Base-by-base conservation (phyloP, 1,140 invertebrate species). In the Saxidomus purpurata region DNA sequence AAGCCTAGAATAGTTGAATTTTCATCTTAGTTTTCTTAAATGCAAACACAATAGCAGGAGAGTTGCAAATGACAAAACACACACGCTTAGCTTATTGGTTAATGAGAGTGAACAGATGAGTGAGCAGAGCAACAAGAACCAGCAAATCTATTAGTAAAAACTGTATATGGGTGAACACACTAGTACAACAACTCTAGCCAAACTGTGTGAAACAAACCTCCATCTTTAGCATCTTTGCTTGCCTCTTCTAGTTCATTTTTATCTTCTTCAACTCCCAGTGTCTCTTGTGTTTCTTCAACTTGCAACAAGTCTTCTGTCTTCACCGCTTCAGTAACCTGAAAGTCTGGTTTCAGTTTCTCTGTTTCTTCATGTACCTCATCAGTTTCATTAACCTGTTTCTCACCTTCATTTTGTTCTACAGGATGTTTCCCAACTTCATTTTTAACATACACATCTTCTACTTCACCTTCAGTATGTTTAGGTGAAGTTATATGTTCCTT, bases 181-280 rank as follows among this genome's bases (percentile, higher is more conserved):
- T 0, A 71, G 15, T 15, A 71, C 9, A 38, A 38, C 67, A 71
- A 19, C 15, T 71, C 67, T 71, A 71, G 67, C 67, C 67, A 71
- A 31, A 71, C 67, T 71, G 59, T 71, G 59, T 63, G 67, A 71
- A 71, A 71, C 67, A 71, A 71, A 71, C 67, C 36, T 69, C 15
- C 47, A 69, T 28, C 31, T 38, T 67, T n/a, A 8, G 9, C 31
- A 17, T 43, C 47, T 31, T 31, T n/a, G 40, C 19, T 28, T 28
- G 19, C 81, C 25, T 52, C 31, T 43, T 28, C 81, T 47, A 49
- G 3, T 4, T 22, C 22, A 47, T 43, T 71, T 34, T 69, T n/a
- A 49, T 47, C 43, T 43, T 76, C 71, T 52, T 34, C 34, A 76
- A n/a, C 49, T 25, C 9, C 19, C 9, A 17, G 8, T 38, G 22